Conservation (phyloP, 2,888 invertebrate species). For the Polydrusus cervinus region DNA sequence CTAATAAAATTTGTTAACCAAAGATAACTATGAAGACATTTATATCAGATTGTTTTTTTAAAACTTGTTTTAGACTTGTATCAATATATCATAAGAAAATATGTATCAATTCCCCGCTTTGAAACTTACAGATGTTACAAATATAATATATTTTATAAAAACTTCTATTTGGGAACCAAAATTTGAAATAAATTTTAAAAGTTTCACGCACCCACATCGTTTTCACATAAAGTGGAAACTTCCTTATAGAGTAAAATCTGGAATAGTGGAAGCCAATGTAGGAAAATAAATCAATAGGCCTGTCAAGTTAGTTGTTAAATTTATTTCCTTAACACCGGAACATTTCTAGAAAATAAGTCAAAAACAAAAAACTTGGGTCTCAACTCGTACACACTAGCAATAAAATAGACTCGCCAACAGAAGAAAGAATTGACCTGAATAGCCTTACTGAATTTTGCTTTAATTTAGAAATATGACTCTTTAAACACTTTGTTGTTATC, state of each 20-base stretch:
- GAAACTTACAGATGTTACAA: slow-evolving; percentile 19
- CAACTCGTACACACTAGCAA: slow-evolving; percentile 2
- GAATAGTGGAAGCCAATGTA: slow-evolving; percentile 19
- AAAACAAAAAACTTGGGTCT: slow-evolving; percentile 9
- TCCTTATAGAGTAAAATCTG: slow-evolving; percentile 17
- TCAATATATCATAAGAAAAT: slow-evolving; percentile 16
- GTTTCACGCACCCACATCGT: slow-evolving; percentile 29
- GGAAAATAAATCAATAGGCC: slow-evolving; percentile 31
- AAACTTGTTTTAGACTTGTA: background rate
- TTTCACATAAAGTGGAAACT: slow-evolving; percentile 19
- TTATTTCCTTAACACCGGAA: slow-evolving; percentile 29
- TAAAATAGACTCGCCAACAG: background rate
- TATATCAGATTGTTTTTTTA: slow-evolving; percentile 15
- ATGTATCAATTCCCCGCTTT: slow-evolving; percentile 12
- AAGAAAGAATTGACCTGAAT: background rate
- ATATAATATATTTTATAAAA: slow-evolving; percentile 24
- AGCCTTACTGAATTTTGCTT: background rate
- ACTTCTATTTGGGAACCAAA: slow-evolving; percentile 28
- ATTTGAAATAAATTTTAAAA: slow-evolving; percentile 36
- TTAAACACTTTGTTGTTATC: background rate
- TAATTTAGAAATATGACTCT: background rate
- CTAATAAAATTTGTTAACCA: background rate
- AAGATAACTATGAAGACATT: background rate
- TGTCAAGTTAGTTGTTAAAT: slow-evolving; percentile 33
- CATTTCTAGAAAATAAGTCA: slow-evolving; percentile 18